Percentiles rank a stretch among this genome's conserved stretches.
Evolutionary conservation across 2,888 invertebrate genomes (phyloP).

Genomic region (Teleiodes luculella): DNA sequence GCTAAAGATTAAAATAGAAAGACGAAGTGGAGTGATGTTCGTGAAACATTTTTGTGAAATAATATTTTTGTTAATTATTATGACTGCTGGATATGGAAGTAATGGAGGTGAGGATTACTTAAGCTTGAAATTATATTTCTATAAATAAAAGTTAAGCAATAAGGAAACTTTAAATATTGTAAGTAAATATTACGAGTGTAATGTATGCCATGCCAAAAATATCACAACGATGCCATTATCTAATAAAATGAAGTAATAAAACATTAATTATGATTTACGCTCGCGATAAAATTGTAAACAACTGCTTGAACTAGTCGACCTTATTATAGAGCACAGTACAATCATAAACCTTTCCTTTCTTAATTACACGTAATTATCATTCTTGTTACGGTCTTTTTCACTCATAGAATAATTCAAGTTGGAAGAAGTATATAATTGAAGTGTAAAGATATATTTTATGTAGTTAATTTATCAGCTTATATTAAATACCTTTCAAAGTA

Average conservation of each 20-base stretch:
- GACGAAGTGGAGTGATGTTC: slow-evolving; percentile 51
- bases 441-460: not conserved
- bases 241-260: too few relatives aligned
- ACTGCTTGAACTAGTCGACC: not conserved
- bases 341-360: not conserved
- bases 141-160: too few relatives aligned
- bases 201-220: too few relatives aligned
- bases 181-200: not conserved
- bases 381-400: not conserved
- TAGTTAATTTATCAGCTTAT: too few relatives aligned
- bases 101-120: slow-evolving; percentile 56
- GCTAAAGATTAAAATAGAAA: slow-evolving; percentile 16
- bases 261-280: too few relatives aligned
- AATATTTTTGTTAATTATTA: slow-evolving; percentile 44
- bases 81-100: slow-evolving; percentile 45
- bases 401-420: not conserved
- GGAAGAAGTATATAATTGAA: slow-evolving; percentile 4
- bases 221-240: too few relatives aligned
- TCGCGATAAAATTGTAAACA: too few relatives aligned
- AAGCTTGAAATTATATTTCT: too few relatives aligned
- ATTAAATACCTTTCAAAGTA: too few relatives aligned
- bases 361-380: not conserved
- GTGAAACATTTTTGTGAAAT: slow-evolving; percentile 46
- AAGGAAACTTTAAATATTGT: not conserved
- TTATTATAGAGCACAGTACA: not conserved